A percentile compares a stretch with the other conserved stretches of the same genome.
Conservation (phyloP, 2,113 vertebrate species). For the Murina feae region DNA sequence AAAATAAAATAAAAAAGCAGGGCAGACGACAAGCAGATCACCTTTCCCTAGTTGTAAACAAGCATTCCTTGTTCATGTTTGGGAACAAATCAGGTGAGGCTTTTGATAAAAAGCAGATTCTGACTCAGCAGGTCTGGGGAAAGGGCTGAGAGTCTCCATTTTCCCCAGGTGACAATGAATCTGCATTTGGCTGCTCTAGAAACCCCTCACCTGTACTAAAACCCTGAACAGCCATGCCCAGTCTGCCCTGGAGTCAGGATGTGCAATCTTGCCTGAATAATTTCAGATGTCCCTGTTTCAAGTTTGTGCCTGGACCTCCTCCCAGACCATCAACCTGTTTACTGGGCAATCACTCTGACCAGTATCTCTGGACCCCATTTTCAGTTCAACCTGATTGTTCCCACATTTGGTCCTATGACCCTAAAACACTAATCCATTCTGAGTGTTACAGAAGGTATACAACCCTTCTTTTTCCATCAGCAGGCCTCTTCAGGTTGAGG, state of each 20-base stretch:
- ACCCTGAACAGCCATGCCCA: background rate
- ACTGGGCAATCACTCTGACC: rapidly evolving
- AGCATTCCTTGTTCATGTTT: background rate
- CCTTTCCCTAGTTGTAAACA: background rate
- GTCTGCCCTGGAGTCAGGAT: background rate
- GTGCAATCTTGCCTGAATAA: background rate
- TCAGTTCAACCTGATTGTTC: background rate
- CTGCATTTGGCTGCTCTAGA: background rate
- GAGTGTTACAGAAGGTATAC: background rate
- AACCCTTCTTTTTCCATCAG: background rate
- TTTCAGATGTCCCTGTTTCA: background rate
- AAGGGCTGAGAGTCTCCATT: background rate
- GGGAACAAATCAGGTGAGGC: background rate
- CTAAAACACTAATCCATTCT: background rate
- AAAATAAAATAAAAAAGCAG: background rate
- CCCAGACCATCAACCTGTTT: background rate
- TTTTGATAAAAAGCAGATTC: background rate
- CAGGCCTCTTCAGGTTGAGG: background rate
- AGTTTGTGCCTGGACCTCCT: background rate
- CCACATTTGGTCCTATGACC: background rate
- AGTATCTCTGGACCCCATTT: background rate
- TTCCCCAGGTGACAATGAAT: background rate
- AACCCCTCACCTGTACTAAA: background rate
- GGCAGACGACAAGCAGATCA: background rate
- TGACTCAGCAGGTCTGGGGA: background rate